Evolutionary conservation across 2,113 vertebrate genomes (phyloP).

Genomic region (Chamaetylas fuelleborni): DNA sequence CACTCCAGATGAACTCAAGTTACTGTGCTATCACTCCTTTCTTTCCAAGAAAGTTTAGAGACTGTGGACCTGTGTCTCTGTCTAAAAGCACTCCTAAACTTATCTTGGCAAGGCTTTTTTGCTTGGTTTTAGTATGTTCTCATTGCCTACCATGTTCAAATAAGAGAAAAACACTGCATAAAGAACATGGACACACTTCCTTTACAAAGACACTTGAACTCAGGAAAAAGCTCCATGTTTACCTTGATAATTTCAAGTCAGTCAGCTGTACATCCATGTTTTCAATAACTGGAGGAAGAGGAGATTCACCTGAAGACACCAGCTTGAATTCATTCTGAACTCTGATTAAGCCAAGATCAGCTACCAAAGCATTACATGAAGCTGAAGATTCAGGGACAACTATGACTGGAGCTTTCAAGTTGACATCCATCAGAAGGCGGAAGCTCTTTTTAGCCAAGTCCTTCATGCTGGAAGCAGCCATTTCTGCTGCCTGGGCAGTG

Average conservation of each 20-base stretch:
- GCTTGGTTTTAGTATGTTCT: background rate
- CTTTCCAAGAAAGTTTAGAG: background rate
- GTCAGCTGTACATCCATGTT: conserved; percentile 85
- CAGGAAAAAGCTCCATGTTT: background rate
- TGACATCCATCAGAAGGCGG: conserved; percentile 81
- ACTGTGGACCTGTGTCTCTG: background rate
- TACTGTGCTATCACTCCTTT: background rate
- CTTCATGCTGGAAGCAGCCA: conserved; percentile 85
- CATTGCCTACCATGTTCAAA: background rate
- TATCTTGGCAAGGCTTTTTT: background rate
- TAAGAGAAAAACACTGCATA: background rate
- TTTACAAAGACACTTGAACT: background rate
- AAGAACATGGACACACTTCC: accelerated
- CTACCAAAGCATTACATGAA: conserved; percentile 78
- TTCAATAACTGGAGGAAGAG: conserved; percentile 87
- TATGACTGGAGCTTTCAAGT: conserved; percentile 86
- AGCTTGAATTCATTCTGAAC: conserved; percentile 81
- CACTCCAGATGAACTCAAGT: background rate
- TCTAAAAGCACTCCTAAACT: background rate
- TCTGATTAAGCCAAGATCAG: conserved; percentile 84
- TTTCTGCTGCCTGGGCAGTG: conserved; percentile 89
- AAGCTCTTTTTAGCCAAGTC: conserved; percentile 85
- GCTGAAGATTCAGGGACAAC: conserved; percentile 81
- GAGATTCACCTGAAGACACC: conserved; percentile 65
- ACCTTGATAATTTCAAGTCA: conserved; percentile 91